A percentile compares a stretch with the other conserved stretches of the same genome.
Evolutionary conservation across 30 jellyfish, hydroid and myxozoan genomes (phyloP).

Genomic region (Chrysaora quinquecirrha): DNA sequence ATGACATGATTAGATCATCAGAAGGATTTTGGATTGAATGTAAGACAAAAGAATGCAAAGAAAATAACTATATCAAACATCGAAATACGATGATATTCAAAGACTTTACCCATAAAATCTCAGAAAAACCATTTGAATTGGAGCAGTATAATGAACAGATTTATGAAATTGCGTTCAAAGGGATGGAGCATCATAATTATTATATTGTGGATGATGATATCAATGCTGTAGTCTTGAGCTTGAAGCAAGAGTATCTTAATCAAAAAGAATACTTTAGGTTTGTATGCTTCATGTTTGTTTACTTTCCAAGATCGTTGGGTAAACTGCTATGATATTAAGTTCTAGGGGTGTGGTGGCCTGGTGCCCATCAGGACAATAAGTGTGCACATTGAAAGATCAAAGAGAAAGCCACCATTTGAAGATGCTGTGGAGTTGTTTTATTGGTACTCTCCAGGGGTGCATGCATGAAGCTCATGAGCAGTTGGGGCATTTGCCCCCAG

Average conservation of each 20-base stretch:
- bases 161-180: slow-evolving; percentile 84
- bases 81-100: slow-evolving; percentile 43
- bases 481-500: too few species aligned
- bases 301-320: too few species aligned
- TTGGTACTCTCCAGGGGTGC: too few species aligned
- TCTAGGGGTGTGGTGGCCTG: too few species aligned
- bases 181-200: slow-evolving; percentile 77
- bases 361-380: too few species aligned
- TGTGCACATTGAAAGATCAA: too few species aligned
- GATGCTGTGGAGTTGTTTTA: too few species aligned
- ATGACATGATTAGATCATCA: slow-evolving; percentile 30
- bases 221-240: slow-evolving; percentile 83
- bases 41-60: slow-evolving; percentile 73
- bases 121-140: slow-evolving; percentile 71
- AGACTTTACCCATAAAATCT: slow-evolving; percentile 55
- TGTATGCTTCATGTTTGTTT: too few species aligned
- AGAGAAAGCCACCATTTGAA: too few species aligned
- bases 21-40: slow-evolving; percentile 93
- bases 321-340: background rate
- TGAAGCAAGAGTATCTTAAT: slow-evolving; percentile 76
- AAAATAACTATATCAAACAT: slow-evolving; percentile 47
- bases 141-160: slow-evolving; percentile 95
- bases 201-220: slow-evolving; percentile 78
- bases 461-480: too few species aligned
- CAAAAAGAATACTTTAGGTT: slow-evolving; percentile 86